Evolutionary conservation across 2,797 vertebrate species (phyloP), one percentile per base, ranked within the genome.

Genomic region (Streptopelia turtur): DNA sequence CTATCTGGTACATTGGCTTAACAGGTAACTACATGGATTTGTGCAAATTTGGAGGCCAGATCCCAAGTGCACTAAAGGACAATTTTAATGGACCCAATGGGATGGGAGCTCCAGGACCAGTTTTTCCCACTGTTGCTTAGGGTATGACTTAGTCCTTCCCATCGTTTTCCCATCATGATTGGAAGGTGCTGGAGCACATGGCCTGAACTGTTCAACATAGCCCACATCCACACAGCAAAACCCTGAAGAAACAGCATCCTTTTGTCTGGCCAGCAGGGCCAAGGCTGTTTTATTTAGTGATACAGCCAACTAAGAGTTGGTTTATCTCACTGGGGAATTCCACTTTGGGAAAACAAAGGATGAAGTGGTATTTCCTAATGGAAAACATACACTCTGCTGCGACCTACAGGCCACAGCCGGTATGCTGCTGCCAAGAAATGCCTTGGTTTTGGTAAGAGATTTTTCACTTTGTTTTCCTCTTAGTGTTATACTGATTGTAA

Each of bases 351-450:
- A 94, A 94, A 89, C 83, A 84, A 94, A 92, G 82, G 78, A 57
- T 59, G 43, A 78, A 80, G 53, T 43, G 16, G 37, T 1, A 12
- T 14, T 41, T 75, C 50, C 53, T 83, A 81, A 83, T 37, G 79
- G 85, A 96, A 95, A 93, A 81, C 88, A 63, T 18, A 30, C 95
- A 45, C 96, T 93, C 83, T 97, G 94, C 96, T 97, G 96, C 95
- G 27, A 97, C 94, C 95, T 96, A 77, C 95, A 96, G 95, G 95
- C 92, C 43, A 37, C 22, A 71, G 71, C 16, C 4, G 57, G 90
- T 87, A 96, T 30, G 50, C 22, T 5, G 45, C 71, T 95, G 86
- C 78, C 89, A 84, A 82, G 45, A 84, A 88, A 82, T 13, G n/a
- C 50, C 27, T 53, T 64, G 39, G 39, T 11, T 49, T 37, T 6